phyloP scores from a whole-genome alignment of 2,797 vertebrate species.

The Falco concolor region DNA sequence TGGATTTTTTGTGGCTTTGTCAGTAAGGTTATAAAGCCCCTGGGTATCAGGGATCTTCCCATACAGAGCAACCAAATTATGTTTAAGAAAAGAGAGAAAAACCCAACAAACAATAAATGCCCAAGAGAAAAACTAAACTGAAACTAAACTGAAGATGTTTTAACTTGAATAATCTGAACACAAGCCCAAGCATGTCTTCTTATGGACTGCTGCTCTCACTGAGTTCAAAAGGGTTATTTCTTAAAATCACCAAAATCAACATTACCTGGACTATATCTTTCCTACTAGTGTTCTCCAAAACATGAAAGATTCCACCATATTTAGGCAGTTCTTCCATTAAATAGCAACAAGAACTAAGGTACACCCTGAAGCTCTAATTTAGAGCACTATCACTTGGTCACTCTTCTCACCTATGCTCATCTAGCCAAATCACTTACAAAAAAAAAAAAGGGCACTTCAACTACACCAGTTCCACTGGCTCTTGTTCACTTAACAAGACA shows the following conservation, averaged over 20 bases:
- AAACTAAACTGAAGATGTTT: neutral
- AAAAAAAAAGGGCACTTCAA: neutral
- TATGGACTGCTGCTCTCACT: neutral
- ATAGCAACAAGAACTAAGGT: neutral
- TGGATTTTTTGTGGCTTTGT: neutral
- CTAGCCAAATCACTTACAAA: neutral
- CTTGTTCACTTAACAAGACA: neutral
- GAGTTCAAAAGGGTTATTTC: neutral
- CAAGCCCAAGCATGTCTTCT: neutral
- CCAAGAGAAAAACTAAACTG: neutral
- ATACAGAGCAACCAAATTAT: neutral
- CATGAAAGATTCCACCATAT: neutral
- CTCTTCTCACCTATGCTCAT: neutral
- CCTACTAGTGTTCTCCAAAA: neutral
- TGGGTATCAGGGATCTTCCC: neutral
- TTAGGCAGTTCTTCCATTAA: neutral
- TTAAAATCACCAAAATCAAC: neutral
- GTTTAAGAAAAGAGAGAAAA: neutral
- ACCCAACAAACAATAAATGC: neutral
- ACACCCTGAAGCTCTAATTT: neutral
- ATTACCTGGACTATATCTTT: neutral
- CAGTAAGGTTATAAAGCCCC: neutral
- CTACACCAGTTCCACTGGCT: neutral
- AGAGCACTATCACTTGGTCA: neutral
- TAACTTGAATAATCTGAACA: neutral